A percentile compares a stretch with the other conserved stretches of the same genome.
Evolutionary conservation across 1,140 invertebrate species (phyloP).

Genomic region (Cecropterus lyciades): DNA sequence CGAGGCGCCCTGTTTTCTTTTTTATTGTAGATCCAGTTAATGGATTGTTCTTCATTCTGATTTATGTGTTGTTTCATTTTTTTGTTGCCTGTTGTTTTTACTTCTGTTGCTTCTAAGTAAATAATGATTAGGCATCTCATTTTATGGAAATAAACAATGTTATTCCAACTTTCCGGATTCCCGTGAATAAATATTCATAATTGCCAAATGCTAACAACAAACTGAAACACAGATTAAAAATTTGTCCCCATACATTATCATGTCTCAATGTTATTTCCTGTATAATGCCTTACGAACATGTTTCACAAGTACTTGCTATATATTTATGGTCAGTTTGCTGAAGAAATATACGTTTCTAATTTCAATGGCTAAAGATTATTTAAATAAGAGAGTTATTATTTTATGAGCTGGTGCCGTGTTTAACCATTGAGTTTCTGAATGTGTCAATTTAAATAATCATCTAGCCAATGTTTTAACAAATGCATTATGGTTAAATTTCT

Average conservation of each 20-base stretch:
- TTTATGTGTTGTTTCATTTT: constrained; percentile 70
- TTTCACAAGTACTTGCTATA: constrained; percentile 19
- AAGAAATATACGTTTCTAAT: constrained; percentile 12
- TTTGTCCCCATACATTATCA: neutral
- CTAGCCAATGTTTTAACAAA: neutral
- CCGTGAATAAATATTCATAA: neutral
- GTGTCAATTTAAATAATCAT: neutral
- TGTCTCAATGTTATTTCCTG: constrained; percentile 25
- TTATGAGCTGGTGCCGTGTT: constrained; percentile 1
- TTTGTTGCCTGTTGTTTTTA: constrained; percentile 54
- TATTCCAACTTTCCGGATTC: constrained; percentile 4
- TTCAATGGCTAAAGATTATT: constrained; percentile 18
- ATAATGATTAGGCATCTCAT: constrained; percentile 8
- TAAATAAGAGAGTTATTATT: constrained; percentile 9
- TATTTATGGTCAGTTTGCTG: constrained; percentile 19
- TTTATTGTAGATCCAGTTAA: constrained; percentile 78
- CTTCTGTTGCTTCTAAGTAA: constrained; percentile 43
- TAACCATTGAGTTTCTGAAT: neutral
- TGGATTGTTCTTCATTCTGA: constrained; percentile 82
- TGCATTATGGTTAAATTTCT: neutral
- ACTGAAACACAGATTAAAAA: neutral
- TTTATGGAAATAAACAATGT: neutral
- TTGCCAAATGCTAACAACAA: neutral
- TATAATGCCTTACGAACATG: constrained; percentile 4
- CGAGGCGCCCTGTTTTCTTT: constrained; percentile 53